phyloP scores from a whole-genome alignment of 23 tunicate genomes.

The Trididemnum clinides region DNA sequence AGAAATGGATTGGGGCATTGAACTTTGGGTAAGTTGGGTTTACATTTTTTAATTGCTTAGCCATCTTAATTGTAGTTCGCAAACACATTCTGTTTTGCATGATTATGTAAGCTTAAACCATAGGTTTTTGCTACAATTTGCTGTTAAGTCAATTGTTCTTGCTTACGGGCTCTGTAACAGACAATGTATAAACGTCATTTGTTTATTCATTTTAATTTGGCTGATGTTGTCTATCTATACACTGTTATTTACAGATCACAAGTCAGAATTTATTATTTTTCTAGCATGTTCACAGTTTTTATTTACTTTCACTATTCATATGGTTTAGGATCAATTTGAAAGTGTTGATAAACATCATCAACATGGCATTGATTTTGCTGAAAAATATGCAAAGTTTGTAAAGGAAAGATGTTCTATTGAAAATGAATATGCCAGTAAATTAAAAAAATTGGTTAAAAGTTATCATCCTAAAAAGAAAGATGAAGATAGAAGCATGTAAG shows the following conservation, averaged over 20 bases:
- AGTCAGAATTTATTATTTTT: background rate
- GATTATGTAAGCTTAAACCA: no score
- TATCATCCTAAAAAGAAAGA: slow-evolving; percentile 80
- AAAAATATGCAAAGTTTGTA: slow-evolving; percentile 84
- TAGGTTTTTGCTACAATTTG: no score
- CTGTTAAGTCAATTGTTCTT: no score
- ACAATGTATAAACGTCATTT: background rate
- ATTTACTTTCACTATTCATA: no score
- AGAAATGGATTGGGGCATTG: slow-evolving; percentile 1
- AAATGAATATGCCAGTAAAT: slow-evolving; percentile 74
- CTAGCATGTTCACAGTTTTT: background rate
- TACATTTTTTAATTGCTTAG: background rate
- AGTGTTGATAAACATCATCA: slow-evolving; percentile 83
- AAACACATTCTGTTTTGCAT: no score
- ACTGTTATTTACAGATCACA: no score
- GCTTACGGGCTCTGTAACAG: no score
- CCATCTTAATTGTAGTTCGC: no score
- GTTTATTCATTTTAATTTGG: no score
- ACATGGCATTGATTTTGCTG: slow-evolving; percentile 83
- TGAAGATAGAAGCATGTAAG: slow-evolving; percentile 87
- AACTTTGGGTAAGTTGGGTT: background rate
- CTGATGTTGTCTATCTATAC: no score
- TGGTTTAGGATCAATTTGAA: slow-evolving; percentile 87
- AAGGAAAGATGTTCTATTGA: slow-evolving; percentile 84
- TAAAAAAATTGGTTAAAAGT: slow-evolving; percentile 72